These are phyloP conservation scores for Propsilocerus akamusi DNA, from an alignment of 1,140 invertebrate genomes.

Conservation along the genomic window DNA sequence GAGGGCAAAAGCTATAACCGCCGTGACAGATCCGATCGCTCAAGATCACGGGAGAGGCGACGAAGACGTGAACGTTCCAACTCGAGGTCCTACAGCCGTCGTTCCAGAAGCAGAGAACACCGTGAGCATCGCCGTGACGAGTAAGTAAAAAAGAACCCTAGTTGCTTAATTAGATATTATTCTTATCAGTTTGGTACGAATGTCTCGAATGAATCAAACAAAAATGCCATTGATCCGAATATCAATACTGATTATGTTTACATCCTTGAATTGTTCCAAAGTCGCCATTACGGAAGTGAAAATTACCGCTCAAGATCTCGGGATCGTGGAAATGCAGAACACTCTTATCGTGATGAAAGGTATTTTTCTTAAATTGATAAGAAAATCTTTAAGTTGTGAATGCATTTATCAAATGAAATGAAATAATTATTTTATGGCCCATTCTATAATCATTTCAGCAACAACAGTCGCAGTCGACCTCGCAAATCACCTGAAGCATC, in stretches of 20 bases:
- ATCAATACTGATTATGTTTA: conserved; percentile 9
- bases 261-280: background rate
- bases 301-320: conserved; percentile 34
- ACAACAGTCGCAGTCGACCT: conserved; percentile 31
- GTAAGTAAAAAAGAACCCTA: no score
- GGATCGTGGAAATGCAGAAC: conserved; percentile 30
- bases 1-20: conserved; percentile 22
- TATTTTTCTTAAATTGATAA: conserved; percentile 21
- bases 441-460: conserved; percentile 6
- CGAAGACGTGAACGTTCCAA: background rate
- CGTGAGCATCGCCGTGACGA: conserved; percentile 15
- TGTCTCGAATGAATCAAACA: no score
- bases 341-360: conserved; percentile 56
- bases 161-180: no score
- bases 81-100: background rate
- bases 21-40: conserved; percentile 37
- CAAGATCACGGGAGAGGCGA: conserved; percentile 29
- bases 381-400: background rate
- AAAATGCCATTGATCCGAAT: conserved; percentile 20
- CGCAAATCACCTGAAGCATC: conserved; percentile 35
- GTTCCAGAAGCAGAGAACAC: background rate
- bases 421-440: conserved; percentile 1
- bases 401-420: conserved; percentile 4
- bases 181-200: no score
- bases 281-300: conserved; percentile 12